Percentiles rank a stretch among this genome's conserved stretches.
phyloP scores from a whole-genome alignment of 2,113 vertebrate genomes.

The Antennarius striatus region DNA sequence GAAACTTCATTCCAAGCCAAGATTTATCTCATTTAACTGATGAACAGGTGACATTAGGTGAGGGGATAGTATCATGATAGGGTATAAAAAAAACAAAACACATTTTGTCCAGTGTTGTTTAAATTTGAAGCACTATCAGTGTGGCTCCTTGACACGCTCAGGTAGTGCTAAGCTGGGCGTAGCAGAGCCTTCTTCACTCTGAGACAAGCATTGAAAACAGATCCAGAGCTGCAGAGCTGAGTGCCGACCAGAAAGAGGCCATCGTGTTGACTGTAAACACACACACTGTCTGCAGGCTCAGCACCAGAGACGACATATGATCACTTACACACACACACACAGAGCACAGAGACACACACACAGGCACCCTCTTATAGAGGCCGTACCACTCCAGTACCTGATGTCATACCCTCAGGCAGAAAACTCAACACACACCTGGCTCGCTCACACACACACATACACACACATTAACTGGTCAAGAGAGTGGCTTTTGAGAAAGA shows the following conservation, averaged over 20 bases:
- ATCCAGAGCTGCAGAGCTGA: conserved; percentile 31
- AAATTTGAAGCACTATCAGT: no score
- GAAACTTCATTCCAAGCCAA: no score
- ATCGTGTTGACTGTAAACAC: conserved; percentile 83
- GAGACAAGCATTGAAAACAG: conserved; percentile 37
- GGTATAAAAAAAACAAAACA: no score
- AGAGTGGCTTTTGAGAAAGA: conserved; percentile 19
- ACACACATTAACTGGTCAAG: conserved; percentile 36
- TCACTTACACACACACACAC: conserved; percentile 34
- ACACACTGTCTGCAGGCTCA: conserved; percentile 46
- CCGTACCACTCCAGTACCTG: conserved; percentile 34
- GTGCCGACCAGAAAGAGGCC: conserved; percentile 55
- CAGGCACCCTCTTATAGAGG: conserved; percentile 7
- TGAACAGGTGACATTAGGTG: neutral
- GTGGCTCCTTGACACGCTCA: no score
- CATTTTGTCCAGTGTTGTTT: no score
- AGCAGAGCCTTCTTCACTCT: no score
- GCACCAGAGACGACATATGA: conserved; percentile 43
- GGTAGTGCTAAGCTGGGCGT: neutral
- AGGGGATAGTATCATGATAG: no score
- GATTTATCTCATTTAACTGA: no score
- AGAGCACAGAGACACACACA: conserved; percentile 16
- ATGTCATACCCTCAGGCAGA: conserved; percentile 55
- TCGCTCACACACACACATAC: conserved; percentile 7
- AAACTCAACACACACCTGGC: conserved; percentile 62